These are phyloP conservation scores for Lipophrys pholis DNA, from an alignment of 2,113 vertebrate species.

Conservation along the genomic window DNA sequence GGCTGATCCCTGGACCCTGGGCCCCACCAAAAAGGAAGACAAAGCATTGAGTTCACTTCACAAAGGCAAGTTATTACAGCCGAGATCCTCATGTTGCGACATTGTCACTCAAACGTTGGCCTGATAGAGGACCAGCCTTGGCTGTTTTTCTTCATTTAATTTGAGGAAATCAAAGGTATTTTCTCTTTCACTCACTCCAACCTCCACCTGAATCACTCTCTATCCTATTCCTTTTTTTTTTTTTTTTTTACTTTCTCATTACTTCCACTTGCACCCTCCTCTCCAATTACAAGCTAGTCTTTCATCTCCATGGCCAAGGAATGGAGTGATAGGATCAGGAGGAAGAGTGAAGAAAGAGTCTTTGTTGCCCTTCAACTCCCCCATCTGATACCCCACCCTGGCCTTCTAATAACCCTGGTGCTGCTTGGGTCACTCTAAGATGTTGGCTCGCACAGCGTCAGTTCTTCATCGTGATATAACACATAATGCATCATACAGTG, in stretches of 20 bases:
- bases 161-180: slow-evolving; percentile 82
- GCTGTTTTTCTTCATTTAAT: slow-evolving; percentile 80
- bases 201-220: slow-evolving; percentile 70
- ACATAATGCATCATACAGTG: not conserved
- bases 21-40: slow-evolving; percentile 69
- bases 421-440: slow-evolving; percentile 63
- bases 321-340: slow-evolving; percentile 85
- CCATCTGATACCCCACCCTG: slow-evolving; percentile 61
- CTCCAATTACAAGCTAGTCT: slow-evolving; percentile 82
- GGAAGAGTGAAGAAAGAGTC: slow-evolving; percentile 83
- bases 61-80: slow-evolving; percentile 81
- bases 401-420: slow-evolving; percentile 76
- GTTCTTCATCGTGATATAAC: slow-evolving; percentile 12
- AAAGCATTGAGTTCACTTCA: slow-evolving; percentile 71
- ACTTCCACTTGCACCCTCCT: slow-evolving; percentile 76
- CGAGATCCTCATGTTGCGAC: slow-evolving; percentile 72
- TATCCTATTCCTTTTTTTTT: slow-evolving; percentile 48
- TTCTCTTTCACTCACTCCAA: slow-evolving; percentile 68
- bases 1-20: slow-evolving; percentile 66
- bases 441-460: slow-evolving; percentile 37
- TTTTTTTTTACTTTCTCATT: slow-evolving; percentile 74
- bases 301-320: slow-evolving; percentile 83
- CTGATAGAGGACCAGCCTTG: slow-evolving; percentile 51
- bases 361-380: slow-evolving; percentile 75
- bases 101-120: slow-evolving; percentile 79